Evolutionary conservation across 2,113 vertebrate species (phyloP).

Genomic region (Romanogobio albipinnatus): DNA sequence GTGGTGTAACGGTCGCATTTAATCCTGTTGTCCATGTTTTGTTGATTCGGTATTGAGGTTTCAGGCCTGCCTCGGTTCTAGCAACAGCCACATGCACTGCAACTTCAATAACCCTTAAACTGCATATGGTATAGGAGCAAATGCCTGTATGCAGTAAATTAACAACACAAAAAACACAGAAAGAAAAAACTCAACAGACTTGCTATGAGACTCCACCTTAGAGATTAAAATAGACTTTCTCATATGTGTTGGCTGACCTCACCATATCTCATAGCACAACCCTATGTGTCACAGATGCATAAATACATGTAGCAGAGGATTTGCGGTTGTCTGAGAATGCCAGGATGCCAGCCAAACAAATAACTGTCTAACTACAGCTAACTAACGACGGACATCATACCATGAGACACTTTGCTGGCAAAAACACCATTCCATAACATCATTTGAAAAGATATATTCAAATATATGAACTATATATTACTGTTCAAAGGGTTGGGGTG

Average conservation of each 20-base stretch:
- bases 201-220: neutral
- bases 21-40: constrained; percentile 20
- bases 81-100: neutral
- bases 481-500: neutral
- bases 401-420: neutral
- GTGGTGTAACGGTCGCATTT: constrained; percentile 73
- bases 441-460: neutral
- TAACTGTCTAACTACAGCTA: constrained; percentile 5
- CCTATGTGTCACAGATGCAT: constrained; percentile 25
- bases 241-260: constrained; percentile 8
- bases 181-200: neutral
- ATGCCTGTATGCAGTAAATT: neutral
- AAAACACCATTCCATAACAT: neutral
- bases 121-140: neutral
- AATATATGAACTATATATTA: neutral
- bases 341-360: constrained; percentile 28
- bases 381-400: neutral
- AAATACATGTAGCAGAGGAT: constrained; percentile 29
- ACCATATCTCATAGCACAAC: constrained; percentile 27
- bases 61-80: neutral
- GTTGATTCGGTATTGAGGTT: constrained; percentile 26
- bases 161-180: neutral
- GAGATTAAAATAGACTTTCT: neutral
- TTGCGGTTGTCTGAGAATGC: constrained; percentile 54
- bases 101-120: constrained; percentile 2